phyloP scores from a whole-genome alignment of 2,797 vertebrate species.

The Xenops minutus region DNA sequence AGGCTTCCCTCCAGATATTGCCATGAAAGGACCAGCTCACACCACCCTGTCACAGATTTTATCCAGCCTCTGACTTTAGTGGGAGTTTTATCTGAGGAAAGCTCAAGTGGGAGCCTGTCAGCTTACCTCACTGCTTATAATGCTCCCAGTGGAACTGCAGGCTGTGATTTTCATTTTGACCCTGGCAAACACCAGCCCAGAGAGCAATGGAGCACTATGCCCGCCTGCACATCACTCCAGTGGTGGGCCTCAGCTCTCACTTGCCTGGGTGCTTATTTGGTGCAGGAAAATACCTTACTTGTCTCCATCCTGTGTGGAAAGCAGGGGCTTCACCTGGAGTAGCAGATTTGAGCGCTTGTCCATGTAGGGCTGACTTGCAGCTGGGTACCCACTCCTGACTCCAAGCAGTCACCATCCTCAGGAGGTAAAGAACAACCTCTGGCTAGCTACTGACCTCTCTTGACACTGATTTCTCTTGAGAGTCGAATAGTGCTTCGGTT shows the following conservation, averaged over 20 bases:
- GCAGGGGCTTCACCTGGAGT: not conserved
- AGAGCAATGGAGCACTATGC: not conserved
- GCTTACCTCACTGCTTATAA: not conserved
- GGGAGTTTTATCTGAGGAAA: constrained; percentile 1
- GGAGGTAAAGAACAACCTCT: not conserved
- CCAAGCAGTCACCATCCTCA: not conserved
- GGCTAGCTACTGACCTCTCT: not conserved
- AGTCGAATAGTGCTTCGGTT: not conserved
- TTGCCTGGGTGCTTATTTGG: not conserved
- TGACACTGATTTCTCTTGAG: not conserved
- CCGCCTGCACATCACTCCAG: not conserved
- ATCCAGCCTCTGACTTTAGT: constrained; percentile 3
- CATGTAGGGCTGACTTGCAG: not conserved
- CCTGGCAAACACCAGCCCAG: not conserved
- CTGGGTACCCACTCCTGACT: not conserved
- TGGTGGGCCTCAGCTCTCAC: not conserved
- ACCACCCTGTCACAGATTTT: not conserved
- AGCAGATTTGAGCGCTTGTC: not conserved
- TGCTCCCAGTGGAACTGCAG: not conserved
- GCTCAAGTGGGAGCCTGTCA: not conserved
- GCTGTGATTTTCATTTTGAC: not conserved
- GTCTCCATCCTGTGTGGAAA: not conserved
- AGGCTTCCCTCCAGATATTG: constrained; percentile 25
- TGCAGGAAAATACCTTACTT: not conserved
- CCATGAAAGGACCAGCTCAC: constrained; percentile 38